Conservation (phyloP, 1,140 invertebrate genomes). For the Cryptotermes secundus region DNA sequence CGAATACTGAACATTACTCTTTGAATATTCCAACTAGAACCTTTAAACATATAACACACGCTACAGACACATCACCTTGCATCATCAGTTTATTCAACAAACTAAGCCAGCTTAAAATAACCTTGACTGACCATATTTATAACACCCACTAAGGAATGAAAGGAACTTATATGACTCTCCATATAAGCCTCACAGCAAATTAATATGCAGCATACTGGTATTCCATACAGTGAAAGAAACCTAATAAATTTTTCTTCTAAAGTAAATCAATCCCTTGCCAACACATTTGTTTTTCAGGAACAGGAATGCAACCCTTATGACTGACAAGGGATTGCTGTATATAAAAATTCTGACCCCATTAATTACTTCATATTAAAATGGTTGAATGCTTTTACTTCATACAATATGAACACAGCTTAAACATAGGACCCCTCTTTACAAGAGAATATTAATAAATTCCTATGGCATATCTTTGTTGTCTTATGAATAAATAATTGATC, state of each 20-base stretch:
- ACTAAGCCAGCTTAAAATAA: not conserved
- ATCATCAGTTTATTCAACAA: not conserved
- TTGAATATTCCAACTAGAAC: not conserved
- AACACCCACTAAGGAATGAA: constrained; percentile 24
- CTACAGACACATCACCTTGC: not conserved
- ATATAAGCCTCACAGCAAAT: constrained; percentile 22
- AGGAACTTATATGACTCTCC: constrained; percentile 17
- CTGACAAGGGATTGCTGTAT: not conserved
- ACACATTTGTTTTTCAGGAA: too few relatives aligned
- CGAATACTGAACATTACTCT: not conserved
- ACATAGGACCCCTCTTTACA: not conserved
- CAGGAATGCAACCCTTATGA: not conserved
- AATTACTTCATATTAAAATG: not conserved
- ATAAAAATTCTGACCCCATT: not conserved
- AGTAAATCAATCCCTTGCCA: too few relatives aligned
- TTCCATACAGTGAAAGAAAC: constrained; percentile 1
- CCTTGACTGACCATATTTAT: constrained; percentile 24
- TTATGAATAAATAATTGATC: constrained; percentile 24
- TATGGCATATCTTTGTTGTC: not conserved
- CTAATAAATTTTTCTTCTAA: not conserved
- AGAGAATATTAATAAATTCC: constrained; percentile 22
- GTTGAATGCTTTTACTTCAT: not conserved
- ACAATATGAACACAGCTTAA: not conserved
- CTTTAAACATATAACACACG: not conserved
- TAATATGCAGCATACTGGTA: not conserved